A percentile compares a stretch with the other conserved stretches of the same genome.
Conservation (phyloP, 2,888 invertebrate species). For the Balanococcus diminutus region DNA sequence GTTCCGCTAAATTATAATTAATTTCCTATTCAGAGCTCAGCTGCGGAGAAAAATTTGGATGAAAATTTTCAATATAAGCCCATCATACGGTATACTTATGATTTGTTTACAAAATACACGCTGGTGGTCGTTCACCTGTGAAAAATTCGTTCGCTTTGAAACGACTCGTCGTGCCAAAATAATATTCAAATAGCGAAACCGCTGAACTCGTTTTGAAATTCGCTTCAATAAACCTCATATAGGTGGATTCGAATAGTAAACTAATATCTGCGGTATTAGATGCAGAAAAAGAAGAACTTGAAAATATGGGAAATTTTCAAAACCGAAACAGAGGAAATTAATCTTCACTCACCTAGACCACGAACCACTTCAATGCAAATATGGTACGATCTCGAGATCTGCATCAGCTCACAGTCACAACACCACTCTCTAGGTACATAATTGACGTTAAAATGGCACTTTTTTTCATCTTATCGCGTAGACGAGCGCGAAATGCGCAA, state of each 20-base stretch:
- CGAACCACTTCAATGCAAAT: neutral
- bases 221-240: neutral
- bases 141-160: neutral
- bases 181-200: neutral
- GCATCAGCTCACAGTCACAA: neutral
- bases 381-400: neutral
- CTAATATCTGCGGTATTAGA: neutral
- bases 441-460: neutral
- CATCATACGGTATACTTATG: neutral
- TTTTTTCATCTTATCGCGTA: neutral
- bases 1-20: neutral
- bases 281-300: neutral
- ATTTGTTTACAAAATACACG: neutral
- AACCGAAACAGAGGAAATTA: neutral
- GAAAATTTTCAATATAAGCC: neutral
- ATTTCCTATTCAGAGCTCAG: neutral
- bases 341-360: neutral
- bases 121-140: neutral
- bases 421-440: neutral
- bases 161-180: neutral
- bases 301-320: neutral
- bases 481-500: conserved; percentile 6
- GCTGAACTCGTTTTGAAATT: neutral
- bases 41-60: too few relatives aligned
- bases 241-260: neutral